Evolutionary conservation across 2,888 invertebrate species (phyloP).

Genomic region (Pyrrhia umbra): DNA sequence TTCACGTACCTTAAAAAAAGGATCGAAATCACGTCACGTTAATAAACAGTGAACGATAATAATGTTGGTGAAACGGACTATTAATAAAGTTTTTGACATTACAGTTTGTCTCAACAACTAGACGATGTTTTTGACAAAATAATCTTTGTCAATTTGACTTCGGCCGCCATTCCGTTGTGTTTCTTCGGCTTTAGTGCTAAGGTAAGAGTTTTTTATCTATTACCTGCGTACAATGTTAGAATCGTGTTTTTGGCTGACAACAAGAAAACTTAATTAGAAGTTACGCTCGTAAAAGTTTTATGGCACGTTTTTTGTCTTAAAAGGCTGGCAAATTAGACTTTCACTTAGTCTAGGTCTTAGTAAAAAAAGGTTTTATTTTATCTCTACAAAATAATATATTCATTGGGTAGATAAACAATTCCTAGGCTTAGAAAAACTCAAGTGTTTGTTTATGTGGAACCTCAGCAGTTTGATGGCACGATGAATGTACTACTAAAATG

Average conservation of each 20-base stretch:
- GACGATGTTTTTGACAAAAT: constrained; percentile 73
- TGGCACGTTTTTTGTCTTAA: not conserved
- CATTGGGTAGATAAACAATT: too few relatives aligned
- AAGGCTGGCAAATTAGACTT: not conserved
- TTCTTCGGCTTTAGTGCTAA: constrained; percentile 75
- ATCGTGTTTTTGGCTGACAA: not conserved
- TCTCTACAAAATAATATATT: too few relatives aligned
- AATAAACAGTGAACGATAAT: too few relatives aligned
- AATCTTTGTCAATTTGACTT: constrained; percentile 73
- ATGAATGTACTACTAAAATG: too few relatives aligned
- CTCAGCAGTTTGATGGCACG: too few relatives aligned
- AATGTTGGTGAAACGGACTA: too few relatives aligned
- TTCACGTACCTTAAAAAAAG: too few relatives aligned
- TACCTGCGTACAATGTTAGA: not conserved
- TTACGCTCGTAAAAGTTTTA: not conserved
- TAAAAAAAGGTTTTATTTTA: not conserved
- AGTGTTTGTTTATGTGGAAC: too few relatives aligned
- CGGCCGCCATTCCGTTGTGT: constrained; percentile 71
- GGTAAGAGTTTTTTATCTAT: constrained; percentile 63
- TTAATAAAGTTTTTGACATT: too few relatives aligned
- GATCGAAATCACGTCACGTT: too few relatives aligned
- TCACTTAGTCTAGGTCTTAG: not conserved
- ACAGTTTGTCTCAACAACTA: constrained; percentile 68
- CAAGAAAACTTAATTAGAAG: not conserved
- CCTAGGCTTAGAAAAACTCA: too few relatives aligned